Evolutionary conservation across 2,797 vertebrate genomes (phyloP), one percentile per base, ranked within the genome.

Genomic region (Knipowitschia caucasica): DNA sequence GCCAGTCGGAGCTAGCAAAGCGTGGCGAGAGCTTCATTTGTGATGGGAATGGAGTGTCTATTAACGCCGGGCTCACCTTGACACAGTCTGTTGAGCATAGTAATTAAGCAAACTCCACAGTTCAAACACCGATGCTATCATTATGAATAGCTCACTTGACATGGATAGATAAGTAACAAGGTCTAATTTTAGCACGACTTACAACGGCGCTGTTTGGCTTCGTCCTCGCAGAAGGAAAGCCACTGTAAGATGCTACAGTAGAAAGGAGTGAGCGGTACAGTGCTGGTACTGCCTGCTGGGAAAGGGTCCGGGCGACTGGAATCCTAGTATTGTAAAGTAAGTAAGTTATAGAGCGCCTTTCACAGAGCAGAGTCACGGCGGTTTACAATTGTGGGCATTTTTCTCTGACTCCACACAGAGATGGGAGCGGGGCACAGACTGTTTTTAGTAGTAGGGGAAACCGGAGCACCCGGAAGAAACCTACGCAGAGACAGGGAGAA

Each of bases 71-170:
- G 77, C 75, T 85, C 82, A 86, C 81, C 82, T 84, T 86, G 85
- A 84, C 80, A 86, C 84, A 85, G 78, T 84, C 86, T 82, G 85
- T 64, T 70, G 84, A 83, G 77, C 86, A 81, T 77, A 82, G 79
- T 85, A 86, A 87, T 89, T 89, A 89, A 85, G 82, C 82, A 81
- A 81, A 83, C 76, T 73, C 71, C 59, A 76, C 80, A 81, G 73
- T 83, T 85, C 82, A 86, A 86, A 86, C 85, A 83, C 42, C 77
- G 80, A 77, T 71, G 68, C 62, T 72, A 74, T 84, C 81, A 67
- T 80, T 78, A 85, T 70, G 71, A 83, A 81, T 72, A 75, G 57
- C 62, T 80, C 73, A 75, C 74, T 77, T 84, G 78, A 83, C 81
- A 82, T 46, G 53, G 69, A 66, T 64, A 62, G 73, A 81, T 81